Evolutionary conservation across 2,113 vertebrate genomes (phyloP).

Genomic region (Nansenia antarctica): DNA sequence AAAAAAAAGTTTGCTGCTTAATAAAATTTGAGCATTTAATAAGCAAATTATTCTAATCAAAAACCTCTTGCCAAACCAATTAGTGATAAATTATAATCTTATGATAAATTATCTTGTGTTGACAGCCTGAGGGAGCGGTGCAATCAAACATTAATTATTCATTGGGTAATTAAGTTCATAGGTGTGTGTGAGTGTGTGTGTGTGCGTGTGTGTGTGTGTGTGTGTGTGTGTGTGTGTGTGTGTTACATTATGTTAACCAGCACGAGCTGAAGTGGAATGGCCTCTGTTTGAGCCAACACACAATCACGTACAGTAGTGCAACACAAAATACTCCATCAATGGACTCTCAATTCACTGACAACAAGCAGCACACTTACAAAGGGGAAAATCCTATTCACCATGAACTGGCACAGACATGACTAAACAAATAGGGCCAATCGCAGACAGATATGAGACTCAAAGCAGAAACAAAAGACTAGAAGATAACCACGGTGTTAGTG

Average conservation of each 20-base stretch:
- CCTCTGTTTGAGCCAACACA: background rate
- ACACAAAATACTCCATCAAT: background rate
- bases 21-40: conserved; percentile 78
- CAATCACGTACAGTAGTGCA: background rate
- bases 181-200: conserved; percentile 51
- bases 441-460: no score
- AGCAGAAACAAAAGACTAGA: background rate
- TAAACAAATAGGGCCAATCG: no score
- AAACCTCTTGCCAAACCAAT: conserved; percentile 80
- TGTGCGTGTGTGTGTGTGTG: conserved; percentile 6
- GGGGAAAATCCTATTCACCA: no score
- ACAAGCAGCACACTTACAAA: no score
- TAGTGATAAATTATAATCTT: conserved; percentile 81
- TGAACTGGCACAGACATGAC: no score
- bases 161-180: conserved; percentile 82
- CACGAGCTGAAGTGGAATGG: conserved; percentile 21
- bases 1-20: conserved; percentile 66
- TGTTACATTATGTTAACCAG: conserved; percentile 12
- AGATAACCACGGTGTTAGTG: conserved; percentile 43
- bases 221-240: background rate
- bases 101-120: conserved; percentile 81
- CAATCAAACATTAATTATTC: conserved; percentile 84
- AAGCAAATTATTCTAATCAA: conserved; percentile 78
- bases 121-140: conserved; percentile 75
- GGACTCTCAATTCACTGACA: background rate